These are phyloP conservation scores for Nannobrachium achirus DNA, from an alignment of 2,113 vertebrate genomes.

Conservation along the genomic window DNA sequence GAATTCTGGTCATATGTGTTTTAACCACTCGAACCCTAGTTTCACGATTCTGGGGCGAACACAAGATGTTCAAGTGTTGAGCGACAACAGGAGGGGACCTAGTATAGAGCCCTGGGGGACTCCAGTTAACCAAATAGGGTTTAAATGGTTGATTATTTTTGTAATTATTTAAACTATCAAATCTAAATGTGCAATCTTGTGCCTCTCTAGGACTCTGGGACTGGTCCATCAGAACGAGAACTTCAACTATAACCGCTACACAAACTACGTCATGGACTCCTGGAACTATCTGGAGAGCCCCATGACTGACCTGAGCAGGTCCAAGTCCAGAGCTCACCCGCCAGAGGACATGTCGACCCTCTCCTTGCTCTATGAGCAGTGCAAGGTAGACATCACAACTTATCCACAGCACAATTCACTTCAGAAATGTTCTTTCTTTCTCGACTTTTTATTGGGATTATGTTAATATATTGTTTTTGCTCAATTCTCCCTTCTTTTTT, in stretches of 20 bases:
- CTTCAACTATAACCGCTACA: constrained; percentile 87
- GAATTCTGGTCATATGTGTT: too few species aligned
- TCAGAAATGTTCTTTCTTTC: not conserved
- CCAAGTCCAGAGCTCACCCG: constrained; percentile 87
- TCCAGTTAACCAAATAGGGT: too few species aligned
- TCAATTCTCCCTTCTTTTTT: constrained; percentile 10
- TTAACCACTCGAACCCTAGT: too few species aligned
- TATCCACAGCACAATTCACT: not conserved
- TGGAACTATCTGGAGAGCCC: constrained; percentile 90
- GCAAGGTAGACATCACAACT: constrained; percentile 74
- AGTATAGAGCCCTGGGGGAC: too few species aligned
- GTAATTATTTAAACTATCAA: too few species aligned
- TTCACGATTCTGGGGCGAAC: too few species aligned
- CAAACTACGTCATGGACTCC: constrained; percentile 85
- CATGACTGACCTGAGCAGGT: constrained; percentile 81
- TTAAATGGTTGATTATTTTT: too few species aligned
- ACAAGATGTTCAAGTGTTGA: too few species aligned
- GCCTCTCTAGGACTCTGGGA: constrained; percentile 85
- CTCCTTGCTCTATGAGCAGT: constrained; percentile 92
- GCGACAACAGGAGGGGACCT: too few species aligned
- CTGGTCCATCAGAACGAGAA: constrained; percentile 91
- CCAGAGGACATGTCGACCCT: constrained; percentile 88
- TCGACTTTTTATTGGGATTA: not conserved
- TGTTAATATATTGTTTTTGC: too few species aligned
- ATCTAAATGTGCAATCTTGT: too few species aligned